Evolutionary conservation across 2,113 vertebrate genomes (phyloP).

Genomic region (Hemichromis elongatus): DNA sequence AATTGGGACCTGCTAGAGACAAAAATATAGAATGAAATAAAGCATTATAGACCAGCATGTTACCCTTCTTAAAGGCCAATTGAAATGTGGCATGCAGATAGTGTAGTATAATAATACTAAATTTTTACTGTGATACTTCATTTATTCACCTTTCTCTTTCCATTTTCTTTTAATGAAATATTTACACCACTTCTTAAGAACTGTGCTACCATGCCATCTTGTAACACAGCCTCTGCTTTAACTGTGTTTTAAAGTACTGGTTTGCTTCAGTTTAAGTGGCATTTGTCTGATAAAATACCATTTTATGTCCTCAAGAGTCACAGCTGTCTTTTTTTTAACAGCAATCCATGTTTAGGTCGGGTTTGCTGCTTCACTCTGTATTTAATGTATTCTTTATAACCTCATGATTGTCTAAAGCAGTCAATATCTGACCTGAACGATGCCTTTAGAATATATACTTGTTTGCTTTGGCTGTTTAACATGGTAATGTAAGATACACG

Average conservation of each 20-base stretch:
- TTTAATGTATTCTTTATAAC: neutral
- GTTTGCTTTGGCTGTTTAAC: neutral
- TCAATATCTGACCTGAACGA: neutral
- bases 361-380: neutral
- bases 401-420: neutral
- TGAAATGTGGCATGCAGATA: neutral
- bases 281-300: neutral
- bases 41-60: neutral
- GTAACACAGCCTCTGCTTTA: neutral
- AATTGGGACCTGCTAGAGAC: no score
- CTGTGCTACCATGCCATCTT: neutral
- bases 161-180: neutral
- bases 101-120: neutral
- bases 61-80: neutral
- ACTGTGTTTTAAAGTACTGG: neutral
- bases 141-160: neutral
- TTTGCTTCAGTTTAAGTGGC: neutral
- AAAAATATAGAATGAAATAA: neutral
- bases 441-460: neutral
- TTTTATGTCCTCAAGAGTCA: neutral
- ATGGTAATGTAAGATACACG: neutral
- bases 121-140: neutral
- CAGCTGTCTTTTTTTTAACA: neutral
- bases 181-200: neutral
- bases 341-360: neutral